Percentiles rank a stretch among this genome's conserved stretches.
Evolutionary conservation across 2,888 invertebrate species (phyloP).

Genomic region (Agrypnus murinus): DNA sequence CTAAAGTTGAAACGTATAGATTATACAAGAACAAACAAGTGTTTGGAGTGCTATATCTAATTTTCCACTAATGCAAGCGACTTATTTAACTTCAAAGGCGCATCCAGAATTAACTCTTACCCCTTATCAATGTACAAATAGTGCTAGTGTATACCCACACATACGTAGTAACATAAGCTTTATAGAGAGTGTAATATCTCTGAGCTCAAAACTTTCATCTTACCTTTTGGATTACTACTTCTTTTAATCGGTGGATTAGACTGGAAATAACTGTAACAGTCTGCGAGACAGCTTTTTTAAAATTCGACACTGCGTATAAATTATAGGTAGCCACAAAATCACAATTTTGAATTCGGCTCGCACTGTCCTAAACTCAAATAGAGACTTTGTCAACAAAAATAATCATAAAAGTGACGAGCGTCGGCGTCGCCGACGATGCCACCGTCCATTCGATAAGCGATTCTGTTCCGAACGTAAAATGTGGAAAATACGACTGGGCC

Average conservation of each 20-base stretch:
- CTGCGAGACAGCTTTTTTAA: not conserved
- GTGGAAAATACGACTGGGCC: slow-evolving; percentile 32
- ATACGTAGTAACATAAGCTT: slow-evolving; percentile 21
- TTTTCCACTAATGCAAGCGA: slow-evolving; percentile 31
- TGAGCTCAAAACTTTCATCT: slow-evolving; percentile 31
- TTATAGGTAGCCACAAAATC: slow-evolving; percentile 19
- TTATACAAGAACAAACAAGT: slow-evolving; percentile 29
- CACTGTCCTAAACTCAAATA: slow-evolving; percentile 31
- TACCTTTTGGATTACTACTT: slow-evolving; percentile 27
- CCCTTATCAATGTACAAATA: slow-evolving; percentile 11
- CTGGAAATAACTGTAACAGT: slow-evolving; percentile 28
- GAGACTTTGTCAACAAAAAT: slow-evolving; percentile 44
- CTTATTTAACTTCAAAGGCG: slow-evolving; percentile 22
- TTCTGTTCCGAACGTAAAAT: slow-evolving; percentile 29
- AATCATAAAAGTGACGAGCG: slow-evolving; percentile 40
- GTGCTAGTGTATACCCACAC: slow-evolving; percentile 7
- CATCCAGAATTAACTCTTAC: slow-evolving; percentile 13
- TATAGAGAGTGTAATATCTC: slow-evolving; percentile 18
- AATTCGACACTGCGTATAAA: slow-evolving; percentile 9
- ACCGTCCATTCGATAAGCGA: no score
- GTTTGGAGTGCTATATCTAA: slow-evolving; percentile 23
- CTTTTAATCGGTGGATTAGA: slow-evolving; percentile 14
- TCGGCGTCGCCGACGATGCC: slow-evolving; percentile 16
- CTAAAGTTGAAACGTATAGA: slow-evolving; percentile 10
- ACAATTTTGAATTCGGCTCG: slow-evolving; percentile 25